A percentile compares a stretch with the other conserved stretches of the same genome.
phyloP scores from a whole-genome alignment of 2,888 invertebrate species.

The Xylota sylvarum region DNA sequence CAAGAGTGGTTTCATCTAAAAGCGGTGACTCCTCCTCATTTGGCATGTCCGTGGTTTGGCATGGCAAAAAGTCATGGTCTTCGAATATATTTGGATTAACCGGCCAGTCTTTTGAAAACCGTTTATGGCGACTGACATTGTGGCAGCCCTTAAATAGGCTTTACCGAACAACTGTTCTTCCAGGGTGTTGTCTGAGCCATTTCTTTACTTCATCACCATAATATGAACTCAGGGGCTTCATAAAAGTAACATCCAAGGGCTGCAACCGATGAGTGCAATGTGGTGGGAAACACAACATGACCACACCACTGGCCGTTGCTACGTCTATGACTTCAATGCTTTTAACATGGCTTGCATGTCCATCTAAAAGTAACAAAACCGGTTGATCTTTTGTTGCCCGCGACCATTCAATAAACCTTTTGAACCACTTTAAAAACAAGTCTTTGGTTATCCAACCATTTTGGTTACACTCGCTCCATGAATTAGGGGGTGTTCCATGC shows the following conservation, averaged over 20 bases:
- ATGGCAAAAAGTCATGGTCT: neutral
- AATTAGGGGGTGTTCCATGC: neutral
- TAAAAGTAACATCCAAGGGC: neutral
- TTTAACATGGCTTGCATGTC: too few species aligned
- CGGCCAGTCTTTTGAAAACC: too few species aligned
- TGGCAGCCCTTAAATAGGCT: too few species aligned
- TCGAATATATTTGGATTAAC: conserved; percentile 14
- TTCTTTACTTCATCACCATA: neutral
- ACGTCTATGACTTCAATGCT: too few species aligned
- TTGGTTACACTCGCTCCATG: neutral
- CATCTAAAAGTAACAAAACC: too few species aligned
- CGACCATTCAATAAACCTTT: conserved; percentile 4
- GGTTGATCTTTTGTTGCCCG: neutral
- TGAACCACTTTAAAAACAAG: too few species aligned
- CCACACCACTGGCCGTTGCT: conserved; percentile 1
- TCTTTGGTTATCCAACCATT: too few species aligned
- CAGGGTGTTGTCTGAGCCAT: too few species aligned
- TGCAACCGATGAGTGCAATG: conserved; percentile 1
- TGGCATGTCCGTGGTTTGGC: too few species aligned
- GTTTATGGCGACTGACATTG: neutral
- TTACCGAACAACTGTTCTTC: too few species aligned
- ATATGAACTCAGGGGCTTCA: neutral
- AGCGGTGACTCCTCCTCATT: too few species aligned
- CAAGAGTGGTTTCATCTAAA: conserved; percentile 6
- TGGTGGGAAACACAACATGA: neutral